Base-by-base conservation (phyloP, 2,888 invertebrate species). In the Leptinotarsa juncta region DNA sequence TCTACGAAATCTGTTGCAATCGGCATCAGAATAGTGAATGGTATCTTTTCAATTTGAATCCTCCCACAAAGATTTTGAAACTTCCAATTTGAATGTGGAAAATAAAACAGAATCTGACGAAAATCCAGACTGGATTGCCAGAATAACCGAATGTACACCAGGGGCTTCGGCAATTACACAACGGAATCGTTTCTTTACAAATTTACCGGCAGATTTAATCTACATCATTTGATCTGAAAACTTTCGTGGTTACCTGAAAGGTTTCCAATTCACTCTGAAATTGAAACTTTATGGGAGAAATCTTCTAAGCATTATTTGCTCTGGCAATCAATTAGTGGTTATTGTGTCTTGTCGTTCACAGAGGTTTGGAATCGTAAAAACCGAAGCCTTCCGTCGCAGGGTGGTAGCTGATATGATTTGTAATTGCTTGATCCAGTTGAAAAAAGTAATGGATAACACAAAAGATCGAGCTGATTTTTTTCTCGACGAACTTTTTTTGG, bases 121-220 rank as follows among this genome's bases (percentile, higher is more conserved):
- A 62, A 62, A 32, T 57, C 23, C 62, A 53, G 55, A 67, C 62
- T 48, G 42, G 70, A 65, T 72, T 69, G 67, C 65, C 67, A 73
- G 60, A 70, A 70, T 74, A 65, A 77, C 74, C 53, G 68, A 71
- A 65, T 70, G 65, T 73, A 66, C 77, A 79, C 78, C 42, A 78
- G 75, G 85, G 85, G 71, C 81, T 86, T 86, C 85, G 78, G 81
- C 85, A 86, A 87, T 86, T 86, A 86, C 82, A 84, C 85, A 84
- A 84, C 82, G 82, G 84, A 85, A 85, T 84, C 81, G 82, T 83
- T 84, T 83, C 76, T 76, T 83, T 85, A 82, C 80, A 82, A 83
- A 82, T 81, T 82, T 81, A 73, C 78, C 81, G 81, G 79, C 77
- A 75, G 83, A 82, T 85, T 85, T 85, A 86, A 86, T 86, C 86